Evolutionary conservation across 1,140 invertebrate species (phyloP).

Genomic region (Dendrolimus kikuchii): DNA sequence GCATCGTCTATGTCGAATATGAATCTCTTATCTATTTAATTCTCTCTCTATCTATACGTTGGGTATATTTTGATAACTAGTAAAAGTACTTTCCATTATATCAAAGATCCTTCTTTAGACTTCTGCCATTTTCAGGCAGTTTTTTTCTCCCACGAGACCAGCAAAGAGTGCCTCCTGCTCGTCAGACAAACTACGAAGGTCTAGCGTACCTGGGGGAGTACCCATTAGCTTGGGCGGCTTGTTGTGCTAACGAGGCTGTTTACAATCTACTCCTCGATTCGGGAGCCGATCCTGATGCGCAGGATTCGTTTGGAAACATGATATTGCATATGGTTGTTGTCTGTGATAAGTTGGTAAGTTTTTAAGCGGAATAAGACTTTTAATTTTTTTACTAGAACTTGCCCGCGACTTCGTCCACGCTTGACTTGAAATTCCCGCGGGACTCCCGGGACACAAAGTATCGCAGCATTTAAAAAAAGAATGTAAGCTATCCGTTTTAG

Average conservation of each 20-base stretch:
- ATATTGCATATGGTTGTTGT: constrained; percentile 99
- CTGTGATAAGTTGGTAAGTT: constrained; percentile 91
- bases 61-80: no score
- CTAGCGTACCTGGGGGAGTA: constrained; percentile 96
- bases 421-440: no score
- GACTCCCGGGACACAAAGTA: no score
- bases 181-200: constrained; percentile 94
- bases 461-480: no score
- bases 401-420: no score
- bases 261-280: constrained; percentile 95
- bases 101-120: neutral
- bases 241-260: constrained; percentile 96
- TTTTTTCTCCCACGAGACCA: constrained; percentile 95
- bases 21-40: no score
- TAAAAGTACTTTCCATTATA: no score
- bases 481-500: no score
- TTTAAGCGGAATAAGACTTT: neutral
- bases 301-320: constrained; percentile 96
- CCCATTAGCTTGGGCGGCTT: constrained; percentile 96
- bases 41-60: no score
- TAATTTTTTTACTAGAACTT: no score
- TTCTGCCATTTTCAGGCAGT: constrained; percentile 73
- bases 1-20: no score
- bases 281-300: constrained; percentile 92
- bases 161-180: constrained; percentile 80